Conservation (phyloP, 30 jellyfish, hydroid and myxozoan species). For the Aurelia sp. region DNA sequence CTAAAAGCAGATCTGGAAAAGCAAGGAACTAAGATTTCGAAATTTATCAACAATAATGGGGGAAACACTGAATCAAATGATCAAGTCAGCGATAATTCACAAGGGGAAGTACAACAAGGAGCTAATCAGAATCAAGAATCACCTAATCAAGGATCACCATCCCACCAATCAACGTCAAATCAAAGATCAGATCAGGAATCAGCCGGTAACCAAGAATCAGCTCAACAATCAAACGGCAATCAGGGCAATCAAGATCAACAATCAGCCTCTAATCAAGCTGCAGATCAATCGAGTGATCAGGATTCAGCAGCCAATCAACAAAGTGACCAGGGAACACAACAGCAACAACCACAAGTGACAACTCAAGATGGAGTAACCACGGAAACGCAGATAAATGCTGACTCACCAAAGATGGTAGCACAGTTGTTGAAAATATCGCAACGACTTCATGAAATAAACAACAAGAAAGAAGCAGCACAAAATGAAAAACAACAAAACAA, state of each 20-base stretch:
- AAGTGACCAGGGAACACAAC: slow-evolving; percentile 34
- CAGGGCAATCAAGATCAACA: slow-evolving; percentile 26
- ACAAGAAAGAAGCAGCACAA: slow-evolving; percentile 33
- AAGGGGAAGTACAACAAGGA: slow-evolving; percentile 6
- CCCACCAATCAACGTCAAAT: slow-evolving; percentile 20
- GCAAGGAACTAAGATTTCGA: slow-evolving; percentile 33
- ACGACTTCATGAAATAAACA: slow-evolving; percentile 48
- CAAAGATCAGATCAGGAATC: slow-evolving; percentile 16
- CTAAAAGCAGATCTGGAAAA: slow-evolving; percentile 50
- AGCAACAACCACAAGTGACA: slow-evolving; percentile 29
- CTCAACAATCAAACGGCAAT: slow-evolving; percentile 9
- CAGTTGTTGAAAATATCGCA: slow-evolving; percentile 57
- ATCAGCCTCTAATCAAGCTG: slow-evolving; percentile 22
- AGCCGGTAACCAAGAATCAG: slow-evolving; percentile 19
- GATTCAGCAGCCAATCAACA: slow-evolving; percentile 35
- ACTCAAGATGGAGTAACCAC: slow-evolving; percentile 41
- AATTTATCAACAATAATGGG: slow-evolving; percentile 13
- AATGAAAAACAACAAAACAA: slow-evolving; percentile 19
- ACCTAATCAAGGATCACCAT: slow-evolving; percentile 27
- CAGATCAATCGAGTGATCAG: slow-evolving; percentile 5
- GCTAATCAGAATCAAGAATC: slow-evolving; percentile 27
- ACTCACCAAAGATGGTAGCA: slow-evolving; percentile 62
- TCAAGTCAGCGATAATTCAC: background rate
- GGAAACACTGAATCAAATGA: background rate
- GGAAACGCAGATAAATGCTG: slow-evolving; percentile 54